Conservation (phyloP, 2,888 invertebrate species). For the Tipula confusa region DNA sequence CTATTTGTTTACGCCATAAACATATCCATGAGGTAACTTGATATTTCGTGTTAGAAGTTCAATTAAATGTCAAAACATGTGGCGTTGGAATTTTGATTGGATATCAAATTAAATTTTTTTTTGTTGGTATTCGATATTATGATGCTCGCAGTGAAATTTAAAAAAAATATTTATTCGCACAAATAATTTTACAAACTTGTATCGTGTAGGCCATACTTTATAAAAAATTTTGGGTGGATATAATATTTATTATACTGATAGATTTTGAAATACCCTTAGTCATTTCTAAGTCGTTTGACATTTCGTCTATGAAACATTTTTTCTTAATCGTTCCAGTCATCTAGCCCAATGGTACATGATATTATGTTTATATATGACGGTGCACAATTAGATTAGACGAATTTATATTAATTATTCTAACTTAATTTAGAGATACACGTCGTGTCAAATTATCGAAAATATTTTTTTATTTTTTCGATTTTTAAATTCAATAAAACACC, state of each 20-base stretch:
- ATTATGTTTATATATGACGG: neutral
- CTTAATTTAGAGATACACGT: conserved; percentile 8
- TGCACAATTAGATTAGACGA: neutral
- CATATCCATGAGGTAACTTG: neutral
- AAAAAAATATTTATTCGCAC: neutral
- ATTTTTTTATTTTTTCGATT: neutral
- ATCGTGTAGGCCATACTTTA: neutral
- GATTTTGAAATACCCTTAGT: neutral
- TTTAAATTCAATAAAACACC: conserved; percentile 9
- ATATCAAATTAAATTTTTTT: neutral
- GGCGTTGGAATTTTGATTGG: conserved; percentile 20
- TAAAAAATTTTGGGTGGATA: neutral
- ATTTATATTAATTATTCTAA: neutral
- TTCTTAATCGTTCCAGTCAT: neutral
- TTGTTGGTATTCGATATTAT: neutral
- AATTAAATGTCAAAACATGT: conserved; percentile 12
- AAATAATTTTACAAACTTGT: too few relatives aligned
- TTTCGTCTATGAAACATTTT: neutral
- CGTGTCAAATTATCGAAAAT: neutral
- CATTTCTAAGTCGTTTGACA: neutral
- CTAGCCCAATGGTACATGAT: neutral
- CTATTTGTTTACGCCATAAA: conserved; percentile 20
- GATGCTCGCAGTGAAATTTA: neutral
- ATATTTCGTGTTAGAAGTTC: neutral
- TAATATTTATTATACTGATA: neutral